Conservation (phyloP, 1,140 invertebrate species). For the Neoseiulus cucumeris region DNA sequence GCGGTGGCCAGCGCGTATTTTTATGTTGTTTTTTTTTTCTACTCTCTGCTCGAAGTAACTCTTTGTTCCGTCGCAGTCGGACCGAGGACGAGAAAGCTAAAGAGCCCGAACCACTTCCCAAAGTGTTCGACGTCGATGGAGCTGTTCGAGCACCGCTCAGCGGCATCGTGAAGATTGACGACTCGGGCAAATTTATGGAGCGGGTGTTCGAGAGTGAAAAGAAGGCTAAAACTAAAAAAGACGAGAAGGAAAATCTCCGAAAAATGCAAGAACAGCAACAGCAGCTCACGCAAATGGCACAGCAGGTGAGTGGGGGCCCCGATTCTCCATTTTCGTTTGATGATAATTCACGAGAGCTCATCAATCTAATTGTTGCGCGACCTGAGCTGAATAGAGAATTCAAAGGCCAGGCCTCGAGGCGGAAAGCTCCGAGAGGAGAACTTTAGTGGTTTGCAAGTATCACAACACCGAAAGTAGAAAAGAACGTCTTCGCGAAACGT, state of each 20-base stretch:
- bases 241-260: slow-evolving; percentile 35
- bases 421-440: no score
- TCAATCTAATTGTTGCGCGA: slow-evolving; percentile 7
- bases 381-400: background rate
- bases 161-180: slow-evolving; percentile 66
- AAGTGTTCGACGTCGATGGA: slow-evolving; percentile 68
- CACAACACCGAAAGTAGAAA: no score
- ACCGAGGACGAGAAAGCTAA: background rate
- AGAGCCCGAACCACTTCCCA: slow-evolving; percentile 35
- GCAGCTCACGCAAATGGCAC: slow-evolving; percentile 17
- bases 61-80: background rate
- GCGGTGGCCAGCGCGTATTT: no score
- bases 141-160: slow-evolving; percentile 64
- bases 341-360: slow-evolving; percentile 11
- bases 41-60: no score
- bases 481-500: no score
- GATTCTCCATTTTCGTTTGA: background rate
- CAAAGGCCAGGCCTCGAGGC: no score
- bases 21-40: no score
- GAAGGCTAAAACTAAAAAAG: slow-evolving; percentile 47
- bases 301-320: slow-evolving; percentile 28
- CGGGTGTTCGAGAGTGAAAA: slow-evolving; percentile 47
- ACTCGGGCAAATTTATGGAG: slow-evolving; percentile 69
- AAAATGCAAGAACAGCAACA: slow-evolving; percentile 16
- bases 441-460: no score